These are phyloP conservation scores for Piaya cayana DNA, from an alignment of 2,113 vertebrate species.

Conservation along the genomic window DNA sequence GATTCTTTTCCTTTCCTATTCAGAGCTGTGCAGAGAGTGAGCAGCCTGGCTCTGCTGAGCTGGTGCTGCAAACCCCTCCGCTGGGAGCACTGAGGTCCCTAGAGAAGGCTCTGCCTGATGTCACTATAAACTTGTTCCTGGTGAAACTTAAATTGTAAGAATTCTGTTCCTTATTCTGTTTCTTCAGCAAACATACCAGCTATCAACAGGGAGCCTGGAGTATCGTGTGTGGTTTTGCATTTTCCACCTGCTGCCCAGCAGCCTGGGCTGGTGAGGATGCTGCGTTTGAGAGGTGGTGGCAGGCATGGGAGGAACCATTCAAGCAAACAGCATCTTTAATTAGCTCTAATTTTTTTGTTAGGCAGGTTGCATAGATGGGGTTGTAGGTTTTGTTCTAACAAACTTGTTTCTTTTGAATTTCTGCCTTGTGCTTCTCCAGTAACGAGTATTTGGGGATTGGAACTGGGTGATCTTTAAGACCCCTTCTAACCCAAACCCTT, in stretches of 20 bases:
- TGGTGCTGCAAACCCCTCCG: accelerated
- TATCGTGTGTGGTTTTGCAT: not conserved
- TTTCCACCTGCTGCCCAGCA: not conserved
- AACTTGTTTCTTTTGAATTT: not conserved
- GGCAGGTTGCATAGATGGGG: not conserved
- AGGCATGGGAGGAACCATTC: not conserved
- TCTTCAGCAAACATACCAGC: not conserved
- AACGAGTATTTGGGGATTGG: too few species aligned
- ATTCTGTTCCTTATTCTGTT: not conserved
- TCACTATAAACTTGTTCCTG: not conserved
- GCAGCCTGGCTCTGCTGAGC: not conserved
- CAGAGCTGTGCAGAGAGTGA: not conserved
- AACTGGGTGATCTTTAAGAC: too few species aligned
- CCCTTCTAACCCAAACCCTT: too few species aligned
- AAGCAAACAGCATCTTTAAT: not conserved
- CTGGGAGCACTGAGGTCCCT: accelerated
- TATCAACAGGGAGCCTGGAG: not conserved
- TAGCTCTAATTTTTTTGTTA: not conserved
- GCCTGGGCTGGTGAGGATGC: accelerated
- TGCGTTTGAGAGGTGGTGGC: not conserved
- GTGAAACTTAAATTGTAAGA: too few species aligned
- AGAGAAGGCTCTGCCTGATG: not conserved
- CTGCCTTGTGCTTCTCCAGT: not conserved
- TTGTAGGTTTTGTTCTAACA: not conserved
- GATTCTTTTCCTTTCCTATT: not conserved